These are phyloP conservation scores for Burhinus bistriatus DNA, from an alignment of 2,113 vertebrate genomes.

Conservation along the genomic window DNA sequence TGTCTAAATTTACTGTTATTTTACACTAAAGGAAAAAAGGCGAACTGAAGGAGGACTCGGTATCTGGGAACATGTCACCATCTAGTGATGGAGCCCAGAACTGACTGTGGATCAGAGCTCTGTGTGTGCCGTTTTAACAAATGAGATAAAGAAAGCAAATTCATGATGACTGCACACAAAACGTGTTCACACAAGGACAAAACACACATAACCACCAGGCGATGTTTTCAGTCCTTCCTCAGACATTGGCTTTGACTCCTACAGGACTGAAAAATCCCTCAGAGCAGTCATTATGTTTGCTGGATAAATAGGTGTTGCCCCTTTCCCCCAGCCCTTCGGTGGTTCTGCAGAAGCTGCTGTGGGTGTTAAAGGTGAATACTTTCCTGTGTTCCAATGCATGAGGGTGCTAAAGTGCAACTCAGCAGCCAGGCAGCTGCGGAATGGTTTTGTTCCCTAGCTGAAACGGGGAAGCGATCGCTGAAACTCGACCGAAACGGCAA, in stretches of 20 bases:
- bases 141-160: not conserved
- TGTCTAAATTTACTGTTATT: not conserved
- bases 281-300: not conserved
- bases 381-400: not conserved
- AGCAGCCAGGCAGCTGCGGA: not conserved
- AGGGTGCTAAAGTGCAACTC: not conserved
- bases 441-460: not conserved
- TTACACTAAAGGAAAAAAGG: not conserved
- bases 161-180: not conserved
- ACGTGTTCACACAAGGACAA: not conserved
- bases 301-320: not conserved
- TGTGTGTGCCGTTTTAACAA: not conserved
- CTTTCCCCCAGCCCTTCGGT: not conserved
- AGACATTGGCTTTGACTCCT: not conserved
- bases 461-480: accelerated
- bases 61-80: slow-evolving; percentile 32
- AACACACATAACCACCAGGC: not conserved
- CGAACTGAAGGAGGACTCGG: not conserved
- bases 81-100: slow-evolving; percentile 32
- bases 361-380: not conserved
- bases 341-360: not conserved
- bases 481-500: not conserved
- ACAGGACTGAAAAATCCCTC: not conserved
- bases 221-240: not conserved
- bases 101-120: not conserved